Percentiles rank a stretch among this genome's conserved stretches.
phyloP scores from a whole-genome alignment of 2,888 invertebrate species.

The Aricia artaxerxes region DNA sequence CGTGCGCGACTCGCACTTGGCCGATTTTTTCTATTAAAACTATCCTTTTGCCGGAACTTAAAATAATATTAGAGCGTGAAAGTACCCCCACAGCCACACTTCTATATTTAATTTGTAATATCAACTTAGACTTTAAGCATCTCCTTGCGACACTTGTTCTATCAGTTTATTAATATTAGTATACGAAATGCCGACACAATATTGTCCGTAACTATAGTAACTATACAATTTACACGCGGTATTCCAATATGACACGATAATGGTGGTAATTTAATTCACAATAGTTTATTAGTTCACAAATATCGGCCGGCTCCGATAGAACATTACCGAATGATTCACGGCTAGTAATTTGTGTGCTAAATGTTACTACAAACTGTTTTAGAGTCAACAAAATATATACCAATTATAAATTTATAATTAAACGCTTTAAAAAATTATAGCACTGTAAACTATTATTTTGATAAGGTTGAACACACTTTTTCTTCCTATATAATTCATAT shows the following conservation, averaged over 20 bases:
- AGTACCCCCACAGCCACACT: too few relatives aligned
- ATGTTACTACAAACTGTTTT: constrained; percentile 1
- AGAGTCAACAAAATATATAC: background rate
- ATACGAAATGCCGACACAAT: background rate
- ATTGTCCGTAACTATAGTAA: background rate
- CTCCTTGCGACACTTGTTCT: too few relatives aligned
- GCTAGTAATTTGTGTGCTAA: constrained; percentile 19
- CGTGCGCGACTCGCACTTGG: too few relatives aligned
- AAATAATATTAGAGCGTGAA: too few relatives aligned
- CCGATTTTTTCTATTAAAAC: too few relatives aligned
- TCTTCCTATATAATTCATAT: too few relatives aligned
- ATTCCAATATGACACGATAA: constrained; percentile 21
- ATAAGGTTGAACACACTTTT: too few relatives aligned
- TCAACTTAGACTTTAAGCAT: too few relatives aligned
- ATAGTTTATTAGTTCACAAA: constrained; percentile 17
- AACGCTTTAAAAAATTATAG: too few relatives aligned
- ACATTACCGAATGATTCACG: constrained; percentile 30
- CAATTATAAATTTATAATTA: background rate
- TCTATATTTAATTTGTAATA: too few relatives aligned
- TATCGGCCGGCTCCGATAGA: constrained; percentile 1
- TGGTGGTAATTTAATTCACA: constrained; percentile 19
- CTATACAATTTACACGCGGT: background rate
- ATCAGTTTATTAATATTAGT: background rate
- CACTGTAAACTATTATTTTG: too few relatives aligned
- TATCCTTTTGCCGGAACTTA: too few relatives aligned